These are phyloP conservation scores for Squalus acanthias DNA, from an alignment of 2,797 vertebrate species.

Conservation along the genomic window DNA sequence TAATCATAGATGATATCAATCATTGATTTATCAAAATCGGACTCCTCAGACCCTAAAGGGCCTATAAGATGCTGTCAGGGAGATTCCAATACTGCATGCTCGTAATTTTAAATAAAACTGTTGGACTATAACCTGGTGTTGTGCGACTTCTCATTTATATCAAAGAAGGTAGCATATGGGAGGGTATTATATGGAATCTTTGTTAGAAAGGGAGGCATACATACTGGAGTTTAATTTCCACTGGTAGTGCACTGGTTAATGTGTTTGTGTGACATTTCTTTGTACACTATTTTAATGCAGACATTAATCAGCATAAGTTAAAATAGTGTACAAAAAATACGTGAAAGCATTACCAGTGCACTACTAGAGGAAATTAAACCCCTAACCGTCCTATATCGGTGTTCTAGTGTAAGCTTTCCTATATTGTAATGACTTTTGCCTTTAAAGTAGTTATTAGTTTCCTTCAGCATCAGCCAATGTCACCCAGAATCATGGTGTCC, in stretches of 20 bases:
- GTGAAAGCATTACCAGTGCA: neutral
- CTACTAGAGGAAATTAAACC: neutral
- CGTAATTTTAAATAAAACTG: too few species aligned
- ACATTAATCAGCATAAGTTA: neutral
- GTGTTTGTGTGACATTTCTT: neutral
- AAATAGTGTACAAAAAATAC: neutral
- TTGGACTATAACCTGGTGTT: too few species aligned
- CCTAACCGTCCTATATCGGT: neutral
- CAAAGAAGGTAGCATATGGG: neutral
- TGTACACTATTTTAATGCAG: neutral
- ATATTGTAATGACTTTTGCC: neutral
- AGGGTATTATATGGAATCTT: neutral
- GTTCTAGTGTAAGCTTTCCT: neutral
- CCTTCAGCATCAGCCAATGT: constrained; percentile 17
- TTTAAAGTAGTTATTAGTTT: neutral
- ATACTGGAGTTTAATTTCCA: neutral
- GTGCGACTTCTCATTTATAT: neutral
- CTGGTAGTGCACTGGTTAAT: neutral
- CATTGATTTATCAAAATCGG: neutral
- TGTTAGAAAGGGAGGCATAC: neutral
- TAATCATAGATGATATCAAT: neutral
- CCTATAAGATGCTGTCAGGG: neutral
- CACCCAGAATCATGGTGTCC: neutral
- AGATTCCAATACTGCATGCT: neutral
- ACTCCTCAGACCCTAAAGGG: neutral